phyloP scores from a whole-genome alignment of 2,797 vertebrate species.

The Limosa lapponica region DNA sequence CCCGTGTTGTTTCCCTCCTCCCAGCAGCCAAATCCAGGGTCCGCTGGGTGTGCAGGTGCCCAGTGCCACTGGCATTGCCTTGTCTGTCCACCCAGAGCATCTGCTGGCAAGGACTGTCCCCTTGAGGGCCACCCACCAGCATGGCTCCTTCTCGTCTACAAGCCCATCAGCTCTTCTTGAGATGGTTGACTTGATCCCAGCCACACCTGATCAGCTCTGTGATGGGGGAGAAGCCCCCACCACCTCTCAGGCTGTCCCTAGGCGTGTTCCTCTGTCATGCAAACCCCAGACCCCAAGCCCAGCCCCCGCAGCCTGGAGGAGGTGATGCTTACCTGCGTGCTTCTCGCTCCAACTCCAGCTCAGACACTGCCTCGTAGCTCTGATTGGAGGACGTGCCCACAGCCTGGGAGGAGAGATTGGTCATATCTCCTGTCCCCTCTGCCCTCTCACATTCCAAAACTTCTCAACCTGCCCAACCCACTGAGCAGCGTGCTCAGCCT shows the following conservation, averaged over 20 bases:
- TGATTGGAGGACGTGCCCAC: constrained; percentile 36
- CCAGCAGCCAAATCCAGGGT: background rate
- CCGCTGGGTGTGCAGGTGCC: background rate
- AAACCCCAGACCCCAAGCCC: background rate
- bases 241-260: background rate
- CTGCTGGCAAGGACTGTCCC: background rate
- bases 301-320: background rate
- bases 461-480: background rate
- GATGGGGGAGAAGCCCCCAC: accelerated
- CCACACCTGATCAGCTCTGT: accelerated
- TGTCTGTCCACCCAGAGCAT: background rate
- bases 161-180: background rate
- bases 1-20: accelerated
- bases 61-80: background rate
- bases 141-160: background rate
- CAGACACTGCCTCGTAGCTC: constrained; percentile 58
- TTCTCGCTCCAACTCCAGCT: constrained; percentile 54
- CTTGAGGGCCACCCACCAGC: accelerated
- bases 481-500: accelerated
- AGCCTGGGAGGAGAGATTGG: constrained; percentile 34
- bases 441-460: background rate
- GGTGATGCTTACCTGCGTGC: constrained; percentile 57
- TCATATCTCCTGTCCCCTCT: constrained; percentile 1
- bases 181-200: background rate
- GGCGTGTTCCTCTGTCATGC: background rate